Evolutionary conservation across 1,140 invertebrate genomes (phyloP), one percentile per base, ranked within the genome.

Genomic region (Brachionus calyciflorus): DNA sequence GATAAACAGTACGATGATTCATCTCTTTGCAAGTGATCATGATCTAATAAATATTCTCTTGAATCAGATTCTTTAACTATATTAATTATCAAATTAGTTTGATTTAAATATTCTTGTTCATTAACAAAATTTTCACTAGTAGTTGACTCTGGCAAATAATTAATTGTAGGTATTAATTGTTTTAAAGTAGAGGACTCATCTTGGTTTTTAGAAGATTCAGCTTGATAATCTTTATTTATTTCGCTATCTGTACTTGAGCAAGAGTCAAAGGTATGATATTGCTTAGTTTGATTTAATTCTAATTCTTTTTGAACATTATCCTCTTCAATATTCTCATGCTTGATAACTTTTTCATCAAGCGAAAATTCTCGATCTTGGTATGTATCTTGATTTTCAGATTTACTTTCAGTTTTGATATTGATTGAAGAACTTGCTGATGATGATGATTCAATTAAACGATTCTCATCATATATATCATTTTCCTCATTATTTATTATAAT

Each of bases 251-350:
- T 19, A 9, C 69, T 73, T 0, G 69, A 73, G 12, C 46, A 73
- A 2, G 69, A 73, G 21, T 73, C 69, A 73, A 73, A 73, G 19
- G 69, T 73, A 10, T 73, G 69, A 55, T 73, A 73, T 55, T 73
- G 69, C 17, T 55, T 73, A 24, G 37, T 44, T 24, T 24, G 17
- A 41, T 30, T 51, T 9, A 49, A 41, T 10, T 37, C 30, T 19
- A 37, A 17, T 19, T 26, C 21, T 14, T 30, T 21, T 28, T 48
- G n/a, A 19, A 19, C 9, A 37, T 33, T 41, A 19, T 70, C 44
- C n/a, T 28, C 21, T 7, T 70, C 68, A 12, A n/a, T 28, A 33
- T 24, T 12, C 2, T 51, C 14, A 28, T 2, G 33, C 53, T n/a
- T n/a, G n/a, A n/a, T n/a, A n/a, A n/a, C n/a, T n/a, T n/a, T n/a